phyloP scores from a whole-genome alignment of 2,113 vertebrate genomes.

The Helogale parvula region DNA sequence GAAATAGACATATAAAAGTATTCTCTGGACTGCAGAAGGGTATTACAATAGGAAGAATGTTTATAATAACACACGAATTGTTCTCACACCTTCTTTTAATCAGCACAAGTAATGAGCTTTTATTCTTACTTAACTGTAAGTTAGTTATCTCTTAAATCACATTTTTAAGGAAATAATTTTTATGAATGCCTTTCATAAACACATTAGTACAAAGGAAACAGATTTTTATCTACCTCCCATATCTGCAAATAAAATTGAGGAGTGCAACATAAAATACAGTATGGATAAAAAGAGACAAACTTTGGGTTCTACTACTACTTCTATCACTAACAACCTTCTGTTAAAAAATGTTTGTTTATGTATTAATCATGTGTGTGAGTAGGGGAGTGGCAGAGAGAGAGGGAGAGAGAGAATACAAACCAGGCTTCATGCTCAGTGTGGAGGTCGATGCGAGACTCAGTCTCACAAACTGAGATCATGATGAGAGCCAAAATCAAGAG shows the following conservation, averaged over 20 bases:
- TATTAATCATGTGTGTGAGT: too few relatives aligned
- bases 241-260: not conserved
- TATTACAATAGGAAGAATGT: not conserved
- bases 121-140: not conserved
- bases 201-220: not conserved
- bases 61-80: constrained; percentile 28
- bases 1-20: not conserved
- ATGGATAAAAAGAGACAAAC: not conserved
- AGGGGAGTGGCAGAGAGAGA: too few relatives aligned
- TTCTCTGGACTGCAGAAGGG: not conserved
- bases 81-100: not conserved
- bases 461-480: too few relatives aligned
- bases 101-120: not conserved
- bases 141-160: not conserved
- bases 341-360: too few relatives aligned
- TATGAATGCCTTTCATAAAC: not conserved
- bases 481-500: too few relatives aligned
- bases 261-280: not conserved
- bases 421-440: too few relatives aligned
- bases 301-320: not conserved
- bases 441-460: too few relatives aligned
- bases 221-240: not conserved
- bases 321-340: not conserved
- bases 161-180: constrained; percentile 45
- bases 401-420: too few relatives aligned